phyloP scores from a whole-genome alignment of 2,797 vertebrate genomes.

The Melanotaenia maccullochi region DNA sequence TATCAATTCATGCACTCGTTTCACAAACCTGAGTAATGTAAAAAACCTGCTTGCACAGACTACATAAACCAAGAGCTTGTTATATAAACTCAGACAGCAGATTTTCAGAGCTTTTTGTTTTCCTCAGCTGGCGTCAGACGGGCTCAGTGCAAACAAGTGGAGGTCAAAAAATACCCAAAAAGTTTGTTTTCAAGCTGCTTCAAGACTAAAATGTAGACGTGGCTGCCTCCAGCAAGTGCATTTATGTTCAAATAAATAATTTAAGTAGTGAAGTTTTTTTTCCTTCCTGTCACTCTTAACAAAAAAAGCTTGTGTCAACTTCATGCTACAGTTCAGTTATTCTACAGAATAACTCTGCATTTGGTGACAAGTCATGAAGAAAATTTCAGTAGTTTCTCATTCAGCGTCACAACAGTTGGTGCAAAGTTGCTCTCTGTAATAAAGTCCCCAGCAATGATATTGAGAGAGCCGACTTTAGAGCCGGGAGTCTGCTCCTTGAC shows the following conservation, averaged over 20 bases:
- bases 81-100: no score
- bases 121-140: no score
- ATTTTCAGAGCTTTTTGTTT: no score
- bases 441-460: slow-evolving; percentile 95
- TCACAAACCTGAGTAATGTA: no score
- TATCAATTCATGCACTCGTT: no score
- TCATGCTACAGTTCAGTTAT: slow-evolving; percentile 61
- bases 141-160: slow-evolving; percentile 51
- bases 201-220: slow-evolving; percentile 38
- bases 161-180: slow-evolving; percentile 41
- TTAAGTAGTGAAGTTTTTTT: slow-evolving; percentile 63
- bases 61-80: no score
- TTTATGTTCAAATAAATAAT: slow-evolving; percentile 55
- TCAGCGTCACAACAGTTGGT: slow-evolving; percentile 87
- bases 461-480: slow-evolving; percentile 77
- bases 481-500: slow-evolving; percentile 88
- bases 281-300: slow-evolving; percentile 13
- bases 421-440: slow-evolving; percentile 85
- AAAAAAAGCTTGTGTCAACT: slow-evolving; percentile 55
- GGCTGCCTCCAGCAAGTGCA: slow-evolving; percentile 47
- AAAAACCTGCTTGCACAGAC: no score
- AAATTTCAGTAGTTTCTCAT: slow-evolving; percentile 83
- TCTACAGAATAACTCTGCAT: slow-evolving; percentile 17
- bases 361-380: slow-evolving; percentile 54
- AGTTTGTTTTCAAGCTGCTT: slow-evolving; percentile 46